These are phyloP conservation scores for Acrocephalus kingi DNA, from an alignment of 2,113 vertebrate genomes.

Conservation along the genomic window DNA sequence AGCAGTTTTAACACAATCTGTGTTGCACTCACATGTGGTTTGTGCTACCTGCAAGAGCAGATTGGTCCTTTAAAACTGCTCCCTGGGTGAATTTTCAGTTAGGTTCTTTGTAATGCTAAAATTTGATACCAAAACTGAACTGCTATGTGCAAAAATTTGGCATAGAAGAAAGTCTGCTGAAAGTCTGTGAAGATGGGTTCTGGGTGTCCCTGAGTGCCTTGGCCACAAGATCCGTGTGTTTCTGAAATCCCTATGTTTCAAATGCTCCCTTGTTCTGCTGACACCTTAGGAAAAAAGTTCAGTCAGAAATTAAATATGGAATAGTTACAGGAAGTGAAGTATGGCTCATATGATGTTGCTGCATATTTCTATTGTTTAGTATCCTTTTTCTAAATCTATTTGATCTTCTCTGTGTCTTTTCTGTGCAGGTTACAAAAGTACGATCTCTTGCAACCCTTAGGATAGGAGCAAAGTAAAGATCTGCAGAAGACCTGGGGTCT, in stretches of 20 bases:
- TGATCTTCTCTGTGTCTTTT: constrained; percentile 71
- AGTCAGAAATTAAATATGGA: not conserved
- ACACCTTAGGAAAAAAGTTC: not conserved
- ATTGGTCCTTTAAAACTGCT: not conserved
- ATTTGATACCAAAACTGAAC: not conserved
- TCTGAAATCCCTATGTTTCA: not conserved
- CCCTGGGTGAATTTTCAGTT: not conserved
- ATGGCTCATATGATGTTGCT: not conserved
- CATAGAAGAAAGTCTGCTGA: not conserved
- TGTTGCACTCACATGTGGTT: not conserved
- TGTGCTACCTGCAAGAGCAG: not conserved
- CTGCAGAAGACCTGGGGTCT: constrained; percentile 67
- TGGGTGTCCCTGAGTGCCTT: not conserved
- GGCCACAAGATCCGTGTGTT: not conserved
- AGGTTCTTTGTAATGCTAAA: not conserved
- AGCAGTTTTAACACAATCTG: not conserved
- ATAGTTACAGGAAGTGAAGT: not conserved
- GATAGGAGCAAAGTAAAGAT: constrained; percentile 59
- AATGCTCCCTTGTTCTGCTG: not conserved
- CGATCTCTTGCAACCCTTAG: constrained; percentile 61
- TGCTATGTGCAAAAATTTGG: not conserved
- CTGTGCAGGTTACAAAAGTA: constrained; percentile 70
- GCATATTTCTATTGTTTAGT: not conserved
- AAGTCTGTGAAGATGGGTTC: not conserved
- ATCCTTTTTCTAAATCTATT: constrained; percentile 41